A percentile compares a stretch with the other conserved stretches of the same genome.
phyloP scores from a whole-genome alignment of 2,888 invertebrate genomes.

The Oligia fasciuncula region DNA sequence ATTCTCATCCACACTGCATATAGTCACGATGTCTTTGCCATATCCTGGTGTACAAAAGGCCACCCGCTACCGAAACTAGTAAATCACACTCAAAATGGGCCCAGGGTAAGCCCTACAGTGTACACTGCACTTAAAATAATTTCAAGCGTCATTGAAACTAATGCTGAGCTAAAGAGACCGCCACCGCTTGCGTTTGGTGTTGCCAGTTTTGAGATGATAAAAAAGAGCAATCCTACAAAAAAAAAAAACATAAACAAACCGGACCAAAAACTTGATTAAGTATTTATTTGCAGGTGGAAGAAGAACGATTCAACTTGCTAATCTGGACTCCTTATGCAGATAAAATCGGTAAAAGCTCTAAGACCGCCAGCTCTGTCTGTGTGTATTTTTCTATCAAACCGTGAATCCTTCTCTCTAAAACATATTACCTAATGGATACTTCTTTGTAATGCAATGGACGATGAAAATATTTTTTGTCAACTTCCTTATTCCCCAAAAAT shows the following conservation, averaged over 20 bases:
- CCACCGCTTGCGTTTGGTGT: conserved; percentile 32
- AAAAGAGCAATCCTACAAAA: neutral
- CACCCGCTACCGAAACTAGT: conserved; percentile 57
- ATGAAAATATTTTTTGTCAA: neutral
- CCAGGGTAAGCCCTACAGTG: conserved; percentile 35
- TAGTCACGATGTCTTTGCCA: conserved; percentile 15
- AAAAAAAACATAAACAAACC: neutral
- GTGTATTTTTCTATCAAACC: neutral
- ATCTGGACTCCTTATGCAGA: neutral
- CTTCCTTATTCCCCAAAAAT: neutral
- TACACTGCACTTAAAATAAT: conserved; percentile 74
- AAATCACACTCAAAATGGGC: conserved; percentile 54
- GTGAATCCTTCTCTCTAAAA: neutral
- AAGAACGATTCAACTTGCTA: neutral
- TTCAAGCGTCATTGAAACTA: conserved; percentile 80
- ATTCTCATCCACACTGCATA: conserved; percentile 22
- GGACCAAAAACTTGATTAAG: neutral
- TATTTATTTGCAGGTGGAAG: neutral
- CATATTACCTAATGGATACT: neutral
- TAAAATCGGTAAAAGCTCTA: neutral
- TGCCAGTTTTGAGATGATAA: conserved; percentile 29
- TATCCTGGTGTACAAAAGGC: conserved; percentile 35
- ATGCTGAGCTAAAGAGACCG: conserved; percentile 65
- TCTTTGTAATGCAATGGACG: neutral
- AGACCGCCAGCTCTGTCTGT: no score